Base-by-base conservation (phyloP, 2,797 vertebrate species). In the Bradypus variegatus region DNA sequence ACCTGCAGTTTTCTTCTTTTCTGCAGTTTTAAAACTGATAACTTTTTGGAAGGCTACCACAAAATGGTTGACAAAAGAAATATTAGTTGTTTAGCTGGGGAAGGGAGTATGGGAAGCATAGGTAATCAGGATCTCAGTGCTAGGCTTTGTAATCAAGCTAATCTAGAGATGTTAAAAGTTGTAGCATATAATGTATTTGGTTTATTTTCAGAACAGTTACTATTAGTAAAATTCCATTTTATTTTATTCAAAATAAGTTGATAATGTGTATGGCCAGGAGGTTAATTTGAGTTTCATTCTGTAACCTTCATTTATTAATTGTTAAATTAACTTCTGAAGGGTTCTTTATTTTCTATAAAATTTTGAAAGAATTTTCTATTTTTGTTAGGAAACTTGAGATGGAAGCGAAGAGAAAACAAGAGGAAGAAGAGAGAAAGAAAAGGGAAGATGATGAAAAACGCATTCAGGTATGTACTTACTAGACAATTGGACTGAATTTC, bases 391-490 rank as follows among this genome's bases (percentile, higher is more conserved):
- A 99, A 98, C 97, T 98, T 27, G 99, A 99, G 97, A 99, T 99
- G 97, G 99, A 99, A 97, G 94, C 97, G 95, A 99, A 99, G 97
- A 98, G 99, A 97, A 99, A 98, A 96, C 98, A 98, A 86, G 99
- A 98, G 79, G 99, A 99, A 89, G 99, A 99, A 96, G 98, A 98
- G 95, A 98, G 99, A 96, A 99, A 98, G 97, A 99, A 97, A 97
- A 98, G 98, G 84, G 99, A 98, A 96, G 98, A 99, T 72, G 98
- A 99, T 95, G 98, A 99, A 96, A 98, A 96, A 85, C 98, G 96
- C 93, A 97, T 99, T 77, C 99, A 99, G 98, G 99, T 97, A 65
- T 64, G 60, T 82, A 31, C 15, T 80, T 16, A 58, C 2, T 53
- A 65, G 62, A 38, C 55, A 86, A 5, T 75, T 41, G n/a, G 31